Evolutionary conservation across 2,113 vertebrate genomes (phyloP), one percentile per base, ranked within the genome.

Genomic region (Vanacampus margaritifer): DNA sequence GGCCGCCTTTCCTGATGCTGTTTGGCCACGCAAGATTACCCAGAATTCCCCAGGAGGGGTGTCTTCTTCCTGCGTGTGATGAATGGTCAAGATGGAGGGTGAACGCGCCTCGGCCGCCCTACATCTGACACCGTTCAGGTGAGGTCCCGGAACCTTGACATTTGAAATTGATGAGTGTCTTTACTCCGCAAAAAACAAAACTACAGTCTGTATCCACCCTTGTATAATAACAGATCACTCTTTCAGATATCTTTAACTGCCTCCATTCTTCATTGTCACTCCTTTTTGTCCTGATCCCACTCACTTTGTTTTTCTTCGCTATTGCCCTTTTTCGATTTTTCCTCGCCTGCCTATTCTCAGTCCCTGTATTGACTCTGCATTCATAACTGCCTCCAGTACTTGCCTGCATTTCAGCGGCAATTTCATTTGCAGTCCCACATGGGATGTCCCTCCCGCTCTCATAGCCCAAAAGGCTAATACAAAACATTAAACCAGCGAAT

Each of bases 141-240:
- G 82, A 84, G 75, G 74, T 82, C 69, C 66, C 64, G 75, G 75
- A 86, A 77, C 85, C 82, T 73, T 68, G 68, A 79, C 73, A 81
- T 90, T 91, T 89, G 79, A 88, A 92, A 93, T 92, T 90, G 90
- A 93, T 93, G 91, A 90, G 86, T 88, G 87, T 88, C 91, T 92
- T 92, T 89, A 91, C 89, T 88, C 89, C 64, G 82, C 87, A 80
- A 88, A 78, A 80, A 62, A 66, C 69, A 69, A 78, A 87, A 87
- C 81, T 89, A 43, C 37, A 62, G 88, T 92, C 91, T 91, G 86
- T 90, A 88, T 87, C 79, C 71, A 68, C 78, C 71, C 69, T 81
- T 85, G 84, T 89, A 85, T 88, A 92, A 91, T 91, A 92, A 90
- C 86, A 84, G 87, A 89, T 89, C 81, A 71, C 83, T 87, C 72